Evolutionary conservation across 1,140 invertebrate genomes (phyloP).

Genomic region (Uloborus diversus): DNA sequence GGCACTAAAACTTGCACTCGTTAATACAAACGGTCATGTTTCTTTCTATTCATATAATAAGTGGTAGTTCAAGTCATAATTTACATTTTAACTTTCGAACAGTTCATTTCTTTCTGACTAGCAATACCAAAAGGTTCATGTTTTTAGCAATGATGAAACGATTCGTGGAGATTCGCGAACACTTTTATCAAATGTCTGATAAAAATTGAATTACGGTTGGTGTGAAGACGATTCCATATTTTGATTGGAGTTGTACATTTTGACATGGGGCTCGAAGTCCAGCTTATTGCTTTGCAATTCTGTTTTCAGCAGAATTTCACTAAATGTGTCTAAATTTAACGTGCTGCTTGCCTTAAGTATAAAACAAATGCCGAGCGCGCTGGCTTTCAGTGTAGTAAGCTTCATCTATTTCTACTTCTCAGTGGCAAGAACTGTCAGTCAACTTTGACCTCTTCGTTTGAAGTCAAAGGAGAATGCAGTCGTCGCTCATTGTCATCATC

Average conservation of each 20-base stretch:
- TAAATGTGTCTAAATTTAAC: not conserved
- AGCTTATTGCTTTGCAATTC: not conserved
- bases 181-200: not conserved
- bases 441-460: slow-evolving; percentile 39
- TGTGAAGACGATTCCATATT: not conserved
- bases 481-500: slow-evolving; percentile 27
- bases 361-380: not conserved
- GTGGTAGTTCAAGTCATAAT: too few species aligned
- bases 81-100: too few species aligned
- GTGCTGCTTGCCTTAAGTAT: not conserved
- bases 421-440: slow-evolving; percentile 11
- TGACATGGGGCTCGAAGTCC: not conserved
- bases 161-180: not conserved
- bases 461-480: slow-evolving; percentile 7
- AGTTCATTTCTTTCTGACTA: slow-evolving; percentile 39
- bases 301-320: slow-evolving; percentile 17
- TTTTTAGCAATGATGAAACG: not conserved
- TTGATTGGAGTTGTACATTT: slow-evolving; percentile 10
- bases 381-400: not conserved
- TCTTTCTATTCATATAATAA: too few species aligned
- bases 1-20: too few species aligned
- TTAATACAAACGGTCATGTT: too few species aligned
- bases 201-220: not conserved
- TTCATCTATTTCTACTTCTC: not conserved
- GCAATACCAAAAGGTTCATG: not conserved